These are phyloP conservation scores for Streblospio benedicti DNA, from an alignment of 1,140 invertebrate genomes.

Conservation along the genomic window DNA sequence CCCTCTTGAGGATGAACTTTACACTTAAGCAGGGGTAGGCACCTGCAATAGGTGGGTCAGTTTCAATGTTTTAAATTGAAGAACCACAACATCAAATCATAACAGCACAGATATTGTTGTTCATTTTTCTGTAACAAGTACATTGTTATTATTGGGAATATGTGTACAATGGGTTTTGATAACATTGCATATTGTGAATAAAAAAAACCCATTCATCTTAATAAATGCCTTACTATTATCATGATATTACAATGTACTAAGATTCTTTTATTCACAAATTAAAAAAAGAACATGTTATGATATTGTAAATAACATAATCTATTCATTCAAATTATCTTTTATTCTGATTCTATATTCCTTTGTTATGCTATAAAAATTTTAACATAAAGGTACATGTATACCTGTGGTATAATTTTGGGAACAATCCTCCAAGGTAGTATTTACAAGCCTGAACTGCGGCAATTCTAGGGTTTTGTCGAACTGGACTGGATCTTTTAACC, in stretches of 20 bases:
- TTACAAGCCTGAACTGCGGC: slow-evolving; percentile 20
- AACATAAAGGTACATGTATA: background rate
- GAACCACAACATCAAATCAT: background rate
- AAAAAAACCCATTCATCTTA: too few species aligned
- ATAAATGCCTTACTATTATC: too few species aligned
- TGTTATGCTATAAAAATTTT: background rate
- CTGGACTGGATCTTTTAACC: slow-evolving; percentile 62
- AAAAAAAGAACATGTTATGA: too few species aligned
- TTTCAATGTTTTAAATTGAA: background rate
- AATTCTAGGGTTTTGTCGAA: slow-evolving; percentile 14
- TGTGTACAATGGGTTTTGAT: too few species aligned
- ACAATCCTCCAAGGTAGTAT: slow-evolving; percentile 11
- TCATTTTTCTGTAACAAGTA: slow-evolving; percentile 55
- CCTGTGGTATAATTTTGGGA: slow-evolving; percentile 22
- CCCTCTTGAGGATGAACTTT: slow-evolving; percentile 18
- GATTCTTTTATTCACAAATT: too few species aligned
- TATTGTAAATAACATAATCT: background rate
- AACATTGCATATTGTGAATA: too few species aligned
- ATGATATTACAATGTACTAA: too few species aligned
- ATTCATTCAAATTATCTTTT: background rate
- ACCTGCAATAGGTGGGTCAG: slow-evolving; percentile 14
- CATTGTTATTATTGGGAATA: too few species aligned
- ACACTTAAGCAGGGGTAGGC: slow-evolving; percentile 16
- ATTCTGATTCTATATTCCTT: slow-evolving; percentile 4
- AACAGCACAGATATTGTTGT: slow-evolving; percentile 51